Percentiles rank a stretch among this genome's conserved stretches.
Conservation (phyloP, 2,888 invertebrate species). For the Mayetiola destructor region DNA sequence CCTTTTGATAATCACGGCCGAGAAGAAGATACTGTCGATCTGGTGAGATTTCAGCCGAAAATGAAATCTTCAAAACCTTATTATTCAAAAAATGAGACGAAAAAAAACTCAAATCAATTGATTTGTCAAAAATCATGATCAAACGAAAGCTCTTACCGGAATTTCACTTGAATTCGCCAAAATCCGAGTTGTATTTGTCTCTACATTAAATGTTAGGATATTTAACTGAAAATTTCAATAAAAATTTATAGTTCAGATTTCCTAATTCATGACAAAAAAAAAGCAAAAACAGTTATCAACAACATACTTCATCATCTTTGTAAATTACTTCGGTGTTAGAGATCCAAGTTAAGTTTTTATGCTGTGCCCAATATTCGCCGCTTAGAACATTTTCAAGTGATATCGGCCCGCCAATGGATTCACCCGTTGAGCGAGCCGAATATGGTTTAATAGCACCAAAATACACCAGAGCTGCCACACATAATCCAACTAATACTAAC, state of each 20-base stretch:
- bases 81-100: not conserved
- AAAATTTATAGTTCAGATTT: not conserved
- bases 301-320: constrained; percentile 39
- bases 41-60: constrained; percentile 41
- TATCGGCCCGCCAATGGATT: not conserved
- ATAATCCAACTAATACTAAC: constrained; percentile 43
- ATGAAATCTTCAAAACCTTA: not conserved
- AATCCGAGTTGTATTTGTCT: not conserved
- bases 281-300: not conserved
- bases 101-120: not conserved
- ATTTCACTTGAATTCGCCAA: not conserved
- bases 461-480: constrained; percentile 28
- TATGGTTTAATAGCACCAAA: not conserved
- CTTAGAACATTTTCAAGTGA: constrained; percentile 42
- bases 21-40: constrained; percentile 49
- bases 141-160: not conserved
- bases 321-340: constrained; percentile 52
- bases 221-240: not conserved
- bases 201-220: not conserved
- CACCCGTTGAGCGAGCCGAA: not conserved
- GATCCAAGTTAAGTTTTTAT: constrained; percentile 72
- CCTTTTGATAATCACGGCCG: constrained; percentile 48
- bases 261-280: not conserved
- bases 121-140: not conserved
- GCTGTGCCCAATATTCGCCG: constrained; percentile 47